phyloP scores from a whole-genome alignment of 2,113 vertebrate genomes.

The Mormyrus lacerda region DNA sequence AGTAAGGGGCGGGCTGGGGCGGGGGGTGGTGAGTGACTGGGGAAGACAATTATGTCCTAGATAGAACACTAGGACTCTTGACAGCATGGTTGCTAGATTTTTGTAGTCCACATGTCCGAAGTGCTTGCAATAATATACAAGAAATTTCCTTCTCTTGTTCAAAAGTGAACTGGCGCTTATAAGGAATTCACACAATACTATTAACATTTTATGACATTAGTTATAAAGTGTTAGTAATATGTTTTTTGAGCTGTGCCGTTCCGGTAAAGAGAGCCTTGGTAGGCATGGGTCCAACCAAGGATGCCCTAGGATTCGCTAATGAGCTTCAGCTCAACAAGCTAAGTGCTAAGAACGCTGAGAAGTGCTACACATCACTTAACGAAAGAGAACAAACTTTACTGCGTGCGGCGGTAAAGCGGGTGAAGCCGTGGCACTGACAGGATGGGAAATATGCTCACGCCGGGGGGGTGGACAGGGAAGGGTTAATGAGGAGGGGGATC shows the following conservation, averaged over 20 bases:
- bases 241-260: not conserved
- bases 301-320: not conserved
- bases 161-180: not conserved
- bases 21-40: constrained; percentile 7
- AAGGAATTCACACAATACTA: not conserved
- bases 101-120: not conserved
- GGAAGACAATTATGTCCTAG: constrained; percentile 8
- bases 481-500: not conserved
- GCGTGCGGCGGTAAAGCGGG: not conserved
- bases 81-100: constrained; percentile 16
- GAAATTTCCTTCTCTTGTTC: not conserved
- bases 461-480: not conserved
- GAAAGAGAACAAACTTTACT: not conserved
- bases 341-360: not conserved
- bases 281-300: not conserved
- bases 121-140: not conserved
- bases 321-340: not conserved
- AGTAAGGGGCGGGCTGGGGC: not conserved
- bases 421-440: not conserved
- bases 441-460: not conserved
- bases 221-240: not conserved
- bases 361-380: not conserved
- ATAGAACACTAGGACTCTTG: constrained; percentile 1
- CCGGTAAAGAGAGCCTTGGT: not conserved
- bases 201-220: not conserved